A percentile compares a stretch with the other conserved stretches of the same genome.
Conservation (phyloP, 2,888 invertebrate species). For the Octodonta nipae region DNA sequence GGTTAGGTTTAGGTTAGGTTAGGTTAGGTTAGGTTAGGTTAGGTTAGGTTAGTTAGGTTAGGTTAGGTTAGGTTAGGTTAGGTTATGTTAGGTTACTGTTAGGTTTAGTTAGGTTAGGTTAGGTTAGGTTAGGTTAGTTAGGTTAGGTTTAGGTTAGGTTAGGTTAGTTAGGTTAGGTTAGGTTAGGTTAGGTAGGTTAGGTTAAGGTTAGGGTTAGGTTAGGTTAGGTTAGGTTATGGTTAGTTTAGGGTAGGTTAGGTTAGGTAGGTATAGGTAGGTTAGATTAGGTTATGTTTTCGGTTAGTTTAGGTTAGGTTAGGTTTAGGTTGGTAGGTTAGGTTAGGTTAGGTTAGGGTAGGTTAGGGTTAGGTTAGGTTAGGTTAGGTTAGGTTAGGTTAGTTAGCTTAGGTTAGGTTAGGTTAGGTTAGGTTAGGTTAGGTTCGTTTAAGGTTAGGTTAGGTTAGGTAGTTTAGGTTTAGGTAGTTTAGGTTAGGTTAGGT, state of each 20-base stretch:
- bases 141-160: too few relatives aligned
- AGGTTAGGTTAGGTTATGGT: conserved; percentile 4
- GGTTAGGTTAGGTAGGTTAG: too few relatives aligned
- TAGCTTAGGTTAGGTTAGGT: conserved; percentile 7
- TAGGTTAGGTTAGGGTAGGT: too few relatives aligned
- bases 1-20: too few relatives aligned
- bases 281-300: too few relatives aligned
- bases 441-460: conserved; percentile 2
- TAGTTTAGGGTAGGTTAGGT: conserved; percentile 10
- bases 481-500: conserved; percentile 5
- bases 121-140: conserved; percentile 3
- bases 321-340: conserved; percentile 3
- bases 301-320: conserved; percentile 2
- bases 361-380: conserved; percentile 3
- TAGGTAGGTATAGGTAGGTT: too few relatives aligned
- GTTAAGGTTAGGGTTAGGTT: too few relatives aligned
- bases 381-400: conserved; percentile 3
- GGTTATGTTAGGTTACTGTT: too few relatives aligned
- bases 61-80: too few relatives aligned
- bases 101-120: neutral
- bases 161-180: too few relatives aligned
- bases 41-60: neutral
- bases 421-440: conserved; percentile 5
- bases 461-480: conserved; percentile 5
- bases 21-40: conserved; percentile 7